A percentile compares a stretch with the other conserved stretches of the same genome.
phyloP scores from a whole-genome alignment of 2,888 invertebrate species.

The Antitype chi region DNA sequence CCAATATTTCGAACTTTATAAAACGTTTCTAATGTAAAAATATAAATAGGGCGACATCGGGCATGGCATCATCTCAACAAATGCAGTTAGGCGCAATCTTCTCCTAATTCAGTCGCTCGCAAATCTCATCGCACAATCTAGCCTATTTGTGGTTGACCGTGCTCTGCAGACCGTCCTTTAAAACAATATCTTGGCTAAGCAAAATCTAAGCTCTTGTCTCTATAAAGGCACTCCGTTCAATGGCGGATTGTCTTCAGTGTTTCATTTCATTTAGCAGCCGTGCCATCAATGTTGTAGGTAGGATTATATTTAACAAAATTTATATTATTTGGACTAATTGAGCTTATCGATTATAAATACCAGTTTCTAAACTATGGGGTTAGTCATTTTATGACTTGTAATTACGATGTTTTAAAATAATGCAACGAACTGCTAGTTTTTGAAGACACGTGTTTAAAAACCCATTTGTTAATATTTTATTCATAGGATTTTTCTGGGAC shows the following conservation, averaged over 20 bases:
- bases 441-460: neutral
- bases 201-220: conserved; percentile 45
- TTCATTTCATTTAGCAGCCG: conserved; percentile 17
- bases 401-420: neutral
- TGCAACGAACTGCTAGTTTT: neutral
- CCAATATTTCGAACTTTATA: conserved; percentile 19
- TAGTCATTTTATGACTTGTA: neutral
- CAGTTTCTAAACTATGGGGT: too few species aligned
- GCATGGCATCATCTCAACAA: conserved; percentile 70
- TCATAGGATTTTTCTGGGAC: neutral
- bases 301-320: neutral
- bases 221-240: conserved; percentile 23
- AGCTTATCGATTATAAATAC: neutral
- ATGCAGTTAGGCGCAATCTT: conserved; percentile 84
- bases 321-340: neutral
- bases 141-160: conserved; percentile 72
- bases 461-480: neutral
- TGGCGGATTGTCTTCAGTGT: conserved; percentile 27
- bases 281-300: neutral
- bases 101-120: conserved; percentile 74
- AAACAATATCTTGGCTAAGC: conserved; percentile 71
- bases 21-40: conserved; percentile 36
- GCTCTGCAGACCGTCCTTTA: conserved; percentile 31
- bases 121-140: conserved; percentile 76
- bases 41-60: conserved; percentile 48